phyloP scores from a whole-genome alignment of 2,113 vertebrate genomes.

The Clarias gariepinus region DNA sequence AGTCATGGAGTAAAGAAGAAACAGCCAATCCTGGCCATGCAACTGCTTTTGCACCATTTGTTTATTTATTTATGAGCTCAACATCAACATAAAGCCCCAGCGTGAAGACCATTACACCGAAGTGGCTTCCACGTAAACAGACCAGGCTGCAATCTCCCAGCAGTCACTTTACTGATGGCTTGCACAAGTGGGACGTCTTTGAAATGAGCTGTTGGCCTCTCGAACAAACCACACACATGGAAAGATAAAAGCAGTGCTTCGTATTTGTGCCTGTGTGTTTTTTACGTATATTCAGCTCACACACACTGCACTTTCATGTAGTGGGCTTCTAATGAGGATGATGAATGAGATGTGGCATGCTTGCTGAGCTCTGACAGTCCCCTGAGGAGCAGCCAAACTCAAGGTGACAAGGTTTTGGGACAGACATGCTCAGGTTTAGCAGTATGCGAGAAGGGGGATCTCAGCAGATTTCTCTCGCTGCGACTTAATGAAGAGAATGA shows the following conservation, averaged over 20 bases:
- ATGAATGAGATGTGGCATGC: slow-evolving; percentile 61
- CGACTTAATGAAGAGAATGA: background rate
- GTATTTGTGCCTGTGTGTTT: slow-evolving; percentile 13
- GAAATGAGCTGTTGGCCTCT: slow-evolving; percentile 1
- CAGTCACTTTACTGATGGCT: slow-evolving; percentile 38
- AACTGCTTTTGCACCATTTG: no score
- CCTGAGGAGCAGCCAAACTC: slow-evolving; percentile 22
- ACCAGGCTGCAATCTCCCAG: slow-evolving; percentile 26
- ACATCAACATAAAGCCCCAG: slow-evolving; percentile 36
- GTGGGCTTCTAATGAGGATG: slow-evolving; percentile 64
- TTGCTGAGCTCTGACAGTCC: slow-evolving; percentile 37
- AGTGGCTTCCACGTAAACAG: slow-evolving; percentile 47
- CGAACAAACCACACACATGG: slow-evolving; percentile 14
- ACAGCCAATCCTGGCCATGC: no score
- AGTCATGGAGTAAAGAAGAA: no score
- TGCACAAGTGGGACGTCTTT: slow-evolving; percentile 32
- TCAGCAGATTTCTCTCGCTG: background rate
- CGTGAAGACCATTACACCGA: slow-evolving; percentile 41
- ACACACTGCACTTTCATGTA: slow-evolving; percentile 23
- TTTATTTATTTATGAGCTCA: background rate
- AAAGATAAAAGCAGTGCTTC: background rate
- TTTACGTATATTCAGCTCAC: slow-evolving; percentile 52
- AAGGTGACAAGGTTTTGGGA: slow-evolving; percentile 24
- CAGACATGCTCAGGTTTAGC: background rate
- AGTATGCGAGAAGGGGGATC: background rate